Percentiles rank a stretch among this genome's conserved stretches.
phyloP scores from a whole-genome alignment of 2,113 vertebrate genomes.

The Chaetops frenatus region DNA sequence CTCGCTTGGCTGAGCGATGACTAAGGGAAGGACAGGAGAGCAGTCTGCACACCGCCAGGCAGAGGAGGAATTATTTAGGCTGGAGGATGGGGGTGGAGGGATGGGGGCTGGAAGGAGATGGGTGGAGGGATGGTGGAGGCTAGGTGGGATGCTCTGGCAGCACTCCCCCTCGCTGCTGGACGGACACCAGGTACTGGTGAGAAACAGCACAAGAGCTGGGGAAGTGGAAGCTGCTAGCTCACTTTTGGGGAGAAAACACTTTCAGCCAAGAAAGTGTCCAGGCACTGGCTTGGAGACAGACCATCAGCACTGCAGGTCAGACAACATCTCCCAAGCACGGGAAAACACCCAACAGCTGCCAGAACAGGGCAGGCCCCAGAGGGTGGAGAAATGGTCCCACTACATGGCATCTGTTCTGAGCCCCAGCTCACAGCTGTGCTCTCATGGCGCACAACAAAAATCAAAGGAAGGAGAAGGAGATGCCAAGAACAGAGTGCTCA shows the following conservation, averaged over 20 bases:
- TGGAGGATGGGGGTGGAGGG: not conserved
- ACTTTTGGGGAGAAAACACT: not conserved
- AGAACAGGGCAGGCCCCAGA: not conserved
- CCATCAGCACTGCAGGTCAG: not conserved
- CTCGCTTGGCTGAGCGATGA: constrained; percentile 35
- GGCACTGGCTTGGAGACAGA: rapidly evolving
- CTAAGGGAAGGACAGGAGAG: constrained; percentile 52
- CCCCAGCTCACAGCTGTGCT: not conserved
- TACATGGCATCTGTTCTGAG: not conserved
- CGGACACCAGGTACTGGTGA: not conserved
- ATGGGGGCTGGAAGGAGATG: not conserved
- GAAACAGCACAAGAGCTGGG: not conserved
- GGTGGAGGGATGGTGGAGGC: not conserved
- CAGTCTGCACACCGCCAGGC: constrained; percentile 30
- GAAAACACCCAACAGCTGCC: not conserved
- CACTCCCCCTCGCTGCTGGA: not conserved
- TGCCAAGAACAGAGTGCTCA: not conserved
- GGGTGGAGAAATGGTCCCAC: not conserved
- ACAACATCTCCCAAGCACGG: rapidly evolving
- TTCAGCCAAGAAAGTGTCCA: not conserved
- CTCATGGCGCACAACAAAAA: rapidly evolving
- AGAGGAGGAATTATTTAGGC: constrained; percentile 56
- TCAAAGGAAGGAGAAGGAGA: not conserved
- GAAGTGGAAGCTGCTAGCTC: not conserved
- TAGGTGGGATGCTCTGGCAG: not conserved